phyloP scores from a whole-genome alignment of 2,888 invertebrate species.

The Drosophila ochracea region DNA sequence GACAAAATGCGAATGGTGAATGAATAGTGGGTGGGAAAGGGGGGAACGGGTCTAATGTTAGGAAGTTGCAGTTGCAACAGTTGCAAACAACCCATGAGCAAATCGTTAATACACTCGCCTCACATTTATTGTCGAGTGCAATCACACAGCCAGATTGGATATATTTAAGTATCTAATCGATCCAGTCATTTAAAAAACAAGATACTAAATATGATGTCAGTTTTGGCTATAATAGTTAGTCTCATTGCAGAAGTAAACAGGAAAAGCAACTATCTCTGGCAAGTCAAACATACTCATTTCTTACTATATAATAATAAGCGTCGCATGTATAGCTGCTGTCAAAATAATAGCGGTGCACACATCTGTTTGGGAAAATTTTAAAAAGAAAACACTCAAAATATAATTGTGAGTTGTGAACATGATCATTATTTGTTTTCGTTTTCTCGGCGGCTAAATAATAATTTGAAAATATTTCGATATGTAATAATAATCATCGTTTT shows the following conservation, averaged over 20 bases:
- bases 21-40: too few relatives aligned
- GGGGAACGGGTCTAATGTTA: background rate
- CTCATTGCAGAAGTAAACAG: background rate
- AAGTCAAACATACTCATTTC: background rate
- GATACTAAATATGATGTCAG: background rate
- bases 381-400: background rate
- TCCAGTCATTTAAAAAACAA: background rate
- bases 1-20: background rate
- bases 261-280: background rate
- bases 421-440: too few relatives aligned
- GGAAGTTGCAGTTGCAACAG: constrained; percentile 17
- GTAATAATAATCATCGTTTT: constrained; percentile 11
- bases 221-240: too few relatives aligned
- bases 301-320: background rate
- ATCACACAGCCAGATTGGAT: background rate
- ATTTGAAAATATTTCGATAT: background rate
- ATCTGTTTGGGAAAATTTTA: background rate
- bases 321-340: too few relatives aligned
- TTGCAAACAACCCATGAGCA: constrained; percentile 8
- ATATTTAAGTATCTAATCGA: background rate
- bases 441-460: too few relatives aligned
- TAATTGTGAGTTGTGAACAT: background rate
- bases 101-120: constrained; percentile 3
- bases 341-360: background rate
- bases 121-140: background rate